Evolutionary conservation across 2,888 invertebrate species (phyloP).

Genomic region (Callimorpha dominula): DNA sequence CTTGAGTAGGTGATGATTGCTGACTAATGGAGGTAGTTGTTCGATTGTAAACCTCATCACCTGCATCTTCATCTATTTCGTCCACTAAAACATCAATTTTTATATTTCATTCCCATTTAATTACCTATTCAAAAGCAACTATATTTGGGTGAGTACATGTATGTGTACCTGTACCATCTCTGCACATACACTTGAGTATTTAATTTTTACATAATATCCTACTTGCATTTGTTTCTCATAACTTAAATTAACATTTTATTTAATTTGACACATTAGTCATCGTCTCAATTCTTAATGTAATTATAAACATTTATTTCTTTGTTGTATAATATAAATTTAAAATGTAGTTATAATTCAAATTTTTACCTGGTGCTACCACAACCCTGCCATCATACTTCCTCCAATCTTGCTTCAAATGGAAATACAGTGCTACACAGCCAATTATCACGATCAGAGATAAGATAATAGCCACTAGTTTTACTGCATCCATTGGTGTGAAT

Average conservation of each 20-base stretch:
- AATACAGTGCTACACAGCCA: constrained; percentile 77
- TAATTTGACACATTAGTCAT: too few relatives aligned
- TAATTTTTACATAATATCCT: not conserved
- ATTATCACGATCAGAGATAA: constrained; percentile 79
- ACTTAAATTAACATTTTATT: too few relatives aligned
- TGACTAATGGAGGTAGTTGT: constrained; percentile 75
- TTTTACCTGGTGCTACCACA: constrained; percentile 70
- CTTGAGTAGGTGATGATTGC: constrained; percentile 58
- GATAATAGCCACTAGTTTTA: constrained; percentile 80
- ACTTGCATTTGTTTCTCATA: too few relatives aligned
- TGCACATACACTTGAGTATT: not conserved
- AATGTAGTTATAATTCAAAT: not conserved
- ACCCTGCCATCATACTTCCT: constrained; percentile 76
- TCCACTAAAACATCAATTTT: constrained; percentile 67
- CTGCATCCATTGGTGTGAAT: constrained; percentile 76
- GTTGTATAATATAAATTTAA: not conserved
- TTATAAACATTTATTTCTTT: too few relatives aligned
- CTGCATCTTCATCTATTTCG: constrained; percentile 81
- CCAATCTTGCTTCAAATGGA: constrained; percentile 76
- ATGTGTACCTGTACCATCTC: not conserved
- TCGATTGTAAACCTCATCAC: constrained; percentile 81
- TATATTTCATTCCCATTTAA: too few relatives aligned
- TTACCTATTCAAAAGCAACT: not conserved
- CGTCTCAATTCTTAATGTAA: too few relatives aligned
- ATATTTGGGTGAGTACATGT: not conserved